Evolutionary conservation across 2,113 vertebrate species (phyloP).

Genomic region (Ramphastos sulfuratus): DNA sequence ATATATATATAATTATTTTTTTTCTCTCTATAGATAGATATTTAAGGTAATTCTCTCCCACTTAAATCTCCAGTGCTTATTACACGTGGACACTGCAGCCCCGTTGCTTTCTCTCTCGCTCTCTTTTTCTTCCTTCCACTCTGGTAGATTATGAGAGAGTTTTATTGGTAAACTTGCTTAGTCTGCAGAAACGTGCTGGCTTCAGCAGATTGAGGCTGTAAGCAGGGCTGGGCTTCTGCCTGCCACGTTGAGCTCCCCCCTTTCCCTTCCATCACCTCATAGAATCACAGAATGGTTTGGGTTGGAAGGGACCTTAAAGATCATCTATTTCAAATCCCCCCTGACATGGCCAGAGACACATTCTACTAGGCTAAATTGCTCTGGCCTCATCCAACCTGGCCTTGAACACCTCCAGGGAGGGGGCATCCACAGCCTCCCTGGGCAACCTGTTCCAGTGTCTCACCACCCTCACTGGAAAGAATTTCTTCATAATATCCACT

Average conservation of each 20-base stretch:
- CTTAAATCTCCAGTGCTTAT: constrained; percentile 63
- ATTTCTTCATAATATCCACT: too few relatives aligned
- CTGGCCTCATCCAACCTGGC: too few relatives aligned
- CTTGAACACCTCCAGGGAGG: too few relatives aligned
- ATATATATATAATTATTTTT: background rate
- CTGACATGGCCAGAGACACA: too few relatives aligned
- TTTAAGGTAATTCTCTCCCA: constrained; percentile 67
- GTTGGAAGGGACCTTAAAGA: too few relatives aligned
- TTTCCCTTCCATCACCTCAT: too few relatives aligned
- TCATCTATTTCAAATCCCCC: too few relatives aligned
- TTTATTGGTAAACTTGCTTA: constrained; percentile 72
- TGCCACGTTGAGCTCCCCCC: background rate
- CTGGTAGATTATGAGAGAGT: constrained; percentile 59
- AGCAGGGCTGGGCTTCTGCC: constrained; percentile 14
- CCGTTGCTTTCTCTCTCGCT: background rate
- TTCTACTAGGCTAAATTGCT: too few relatives aligned
- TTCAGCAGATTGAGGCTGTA: constrained; percentile 53
- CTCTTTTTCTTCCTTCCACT: background rate
- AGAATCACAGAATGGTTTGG: too few relatives aligned
- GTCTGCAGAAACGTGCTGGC: constrained; percentile 58
- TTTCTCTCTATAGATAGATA: background rate
- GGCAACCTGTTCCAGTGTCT: too few relatives aligned
- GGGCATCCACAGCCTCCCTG: too few relatives aligned
- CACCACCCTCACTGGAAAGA: too few relatives aligned
- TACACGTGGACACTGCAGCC: background rate